These are phyloP conservation scores for Luperina nickerlii DNA, from an alignment of 2,888 invertebrate genomes.

Conservation along the genomic window DNA sequence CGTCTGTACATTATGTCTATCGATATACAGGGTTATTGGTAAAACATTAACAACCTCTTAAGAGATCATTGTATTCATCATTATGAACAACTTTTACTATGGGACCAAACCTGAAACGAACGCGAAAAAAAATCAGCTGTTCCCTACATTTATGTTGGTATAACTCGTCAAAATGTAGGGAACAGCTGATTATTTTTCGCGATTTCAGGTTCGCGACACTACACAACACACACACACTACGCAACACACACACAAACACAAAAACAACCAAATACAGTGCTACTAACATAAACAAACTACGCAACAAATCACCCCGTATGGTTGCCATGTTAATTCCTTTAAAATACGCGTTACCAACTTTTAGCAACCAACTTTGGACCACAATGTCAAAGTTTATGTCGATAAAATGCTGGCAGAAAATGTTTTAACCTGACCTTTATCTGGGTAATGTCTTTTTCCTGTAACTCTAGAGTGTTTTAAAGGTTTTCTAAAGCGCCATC, in stretches of 20 bases:
- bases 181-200: no score
- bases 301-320: conserved; percentile 35
- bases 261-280: conserved; percentile 7
- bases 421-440: conserved; percentile 42
- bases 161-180: no score
- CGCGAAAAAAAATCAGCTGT: no score
- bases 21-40: no score
- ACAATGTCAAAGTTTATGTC: conserved; percentile 51
- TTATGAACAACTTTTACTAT: no score
- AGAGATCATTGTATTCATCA: no score
- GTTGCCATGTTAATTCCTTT: conserved; percentile 49
- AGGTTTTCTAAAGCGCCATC: conserved; percentile 40
- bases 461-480: conserved; percentile 40
- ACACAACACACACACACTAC: background rate
- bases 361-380: conserved; percentile 31
- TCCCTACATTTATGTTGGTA: no score
- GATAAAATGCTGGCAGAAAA: conserved; percentile 48
- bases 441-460: conserved; percentile 56
- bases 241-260: background rate
- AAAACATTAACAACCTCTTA: no score
- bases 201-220: no score
- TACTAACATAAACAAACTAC: conserved; percentile 17
- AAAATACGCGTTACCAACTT: conserved; percentile 54
- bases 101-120: no score
- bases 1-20: no score